Evolutionary conservation across 1,140 invertebrate species (phyloP).

Genomic region (Venustaconcha ellipsiformis): DNA sequence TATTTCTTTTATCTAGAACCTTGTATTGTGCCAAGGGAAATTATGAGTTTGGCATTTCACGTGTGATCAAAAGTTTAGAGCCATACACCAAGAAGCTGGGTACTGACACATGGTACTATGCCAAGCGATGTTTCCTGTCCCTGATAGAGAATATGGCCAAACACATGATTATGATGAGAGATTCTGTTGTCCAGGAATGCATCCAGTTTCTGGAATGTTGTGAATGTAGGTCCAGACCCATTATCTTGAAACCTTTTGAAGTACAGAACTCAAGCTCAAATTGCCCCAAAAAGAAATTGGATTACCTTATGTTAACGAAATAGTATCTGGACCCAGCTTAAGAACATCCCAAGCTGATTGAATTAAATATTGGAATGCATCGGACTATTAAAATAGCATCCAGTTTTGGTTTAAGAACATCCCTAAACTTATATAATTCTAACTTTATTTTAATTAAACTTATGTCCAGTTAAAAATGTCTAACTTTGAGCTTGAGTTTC

Average conservation of each 20-base stretch:
- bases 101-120: constrained; percentile 98
- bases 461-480: no score
- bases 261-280: not conserved
- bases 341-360: not conserved
- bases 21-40: constrained; percentile 99
- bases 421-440: no score
- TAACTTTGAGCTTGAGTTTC: no score
- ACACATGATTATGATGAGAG: constrained; percentile 90
- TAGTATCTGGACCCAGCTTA: not conserved
- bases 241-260: constrained; percentile 4
- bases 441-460: no score
- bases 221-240: constrained; percentile 71
- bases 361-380: no score
- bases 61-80: constrained; percentile 96
- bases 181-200: constrained; percentile 90
- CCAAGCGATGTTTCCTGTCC: constrained; percentile 94
- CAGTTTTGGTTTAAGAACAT: no score
- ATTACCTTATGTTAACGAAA: not conserved
- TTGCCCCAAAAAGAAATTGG: not conserved
- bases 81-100: constrained; percentile 96
- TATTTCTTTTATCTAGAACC: constrained; percentile 72
- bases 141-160: constrained; percentile 93
- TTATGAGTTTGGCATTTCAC: constrained; percentile 98
- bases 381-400: no score
- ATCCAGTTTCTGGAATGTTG: constrained; percentile 94